Evolutionary conservation across 2,797 vertebrate genomes (phyloP).

Genomic region (Petrocephalus schoutedeni): DNA sequence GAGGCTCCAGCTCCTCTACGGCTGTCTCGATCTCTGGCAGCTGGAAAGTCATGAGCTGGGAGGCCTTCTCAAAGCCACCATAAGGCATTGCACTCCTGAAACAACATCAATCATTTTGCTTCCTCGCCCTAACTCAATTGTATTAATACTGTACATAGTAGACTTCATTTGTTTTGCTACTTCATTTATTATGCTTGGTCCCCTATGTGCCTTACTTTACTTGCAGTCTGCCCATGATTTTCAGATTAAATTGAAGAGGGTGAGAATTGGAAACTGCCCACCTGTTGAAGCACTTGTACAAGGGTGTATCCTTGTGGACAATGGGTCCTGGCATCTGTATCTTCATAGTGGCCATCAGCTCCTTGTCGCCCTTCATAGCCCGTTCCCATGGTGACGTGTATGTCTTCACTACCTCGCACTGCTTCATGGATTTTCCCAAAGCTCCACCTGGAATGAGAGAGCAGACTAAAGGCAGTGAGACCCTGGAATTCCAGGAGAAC

Average conservation of each 20-base stretch:
- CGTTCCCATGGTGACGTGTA: constrained; percentile 94
- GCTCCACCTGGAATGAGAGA: neutral
- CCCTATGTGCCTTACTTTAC: neutral
- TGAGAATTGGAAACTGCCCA: constrained; percentile 43
- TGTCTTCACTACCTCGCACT: constrained; percentile 59
- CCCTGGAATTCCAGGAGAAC: neutral
- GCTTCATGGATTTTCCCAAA: constrained; percentile 31
- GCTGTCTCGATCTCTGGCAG: constrained; percentile 78
- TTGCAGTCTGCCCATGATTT: neutral
- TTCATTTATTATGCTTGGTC: neutral
- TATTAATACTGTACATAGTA: neutral
- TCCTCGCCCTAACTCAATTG: neutral
- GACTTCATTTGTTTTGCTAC: neutral
- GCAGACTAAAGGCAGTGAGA: neutral
- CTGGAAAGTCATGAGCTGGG: constrained; percentile 94
- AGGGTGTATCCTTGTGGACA: constrained; percentile 59
- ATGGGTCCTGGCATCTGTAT: constrained; percentile 67
- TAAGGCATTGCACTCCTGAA: constrained; percentile 83
- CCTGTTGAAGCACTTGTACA: constrained; percentile 93
- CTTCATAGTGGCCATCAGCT: constrained; percentile 76
- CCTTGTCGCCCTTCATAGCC: constrained; percentile 85
- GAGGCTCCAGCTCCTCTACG: constrained; percentile 71
- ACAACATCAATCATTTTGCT: neutral
- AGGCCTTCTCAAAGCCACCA: constrained; percentile 89
- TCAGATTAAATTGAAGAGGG: neutral